Evolutionary conservation across 1,140 invertebrate species (phyloP).

Genomic region (Caenorhabditis tropicalis): DNA sequence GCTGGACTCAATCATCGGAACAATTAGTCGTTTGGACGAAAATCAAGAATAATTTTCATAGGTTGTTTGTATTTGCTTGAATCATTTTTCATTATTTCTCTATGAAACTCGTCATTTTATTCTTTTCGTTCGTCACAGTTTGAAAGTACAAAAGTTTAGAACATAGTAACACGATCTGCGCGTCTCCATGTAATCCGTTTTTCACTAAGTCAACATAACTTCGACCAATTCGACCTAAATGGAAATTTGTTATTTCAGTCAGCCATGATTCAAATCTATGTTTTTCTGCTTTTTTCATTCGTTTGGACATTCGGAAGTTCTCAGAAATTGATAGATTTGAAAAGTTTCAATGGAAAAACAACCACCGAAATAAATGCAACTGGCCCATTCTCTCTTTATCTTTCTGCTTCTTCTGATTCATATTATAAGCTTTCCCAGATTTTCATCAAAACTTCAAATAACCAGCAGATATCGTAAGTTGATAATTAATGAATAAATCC

Average conservation of each 20-base stretch:
- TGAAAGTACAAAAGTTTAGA: background rate
- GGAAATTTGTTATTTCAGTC: background rate
- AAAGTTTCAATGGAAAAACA: background rate
- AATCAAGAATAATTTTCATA: background rate
- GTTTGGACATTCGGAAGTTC: background rate
- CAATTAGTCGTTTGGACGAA: conserved; percentile 28
- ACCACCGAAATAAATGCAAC: background rate
- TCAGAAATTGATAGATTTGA: background rate
- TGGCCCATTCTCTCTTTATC: background rate
- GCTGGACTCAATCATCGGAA: conserved; percentile 50
- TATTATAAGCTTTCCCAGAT: background rate
- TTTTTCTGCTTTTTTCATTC: background rate
- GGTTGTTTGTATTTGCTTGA: background rate
- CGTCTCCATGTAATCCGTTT: background rate
- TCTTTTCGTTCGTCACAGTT: no score
- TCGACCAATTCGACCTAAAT: background rate
- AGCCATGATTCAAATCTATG: background rate
- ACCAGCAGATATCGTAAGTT: background rate
- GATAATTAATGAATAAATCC: background rate
- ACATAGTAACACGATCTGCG: no score
- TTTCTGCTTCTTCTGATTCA: background rate
- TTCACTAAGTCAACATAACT: background rate
- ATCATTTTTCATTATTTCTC: no score
- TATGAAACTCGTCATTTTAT: no score
- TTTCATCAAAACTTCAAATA: background rate